These are phyloP conservation scores for Hylyphantes graminicola DNA, from an alignment of 1,140 invertebrate species.

Conservation along the genomic window DNA sequence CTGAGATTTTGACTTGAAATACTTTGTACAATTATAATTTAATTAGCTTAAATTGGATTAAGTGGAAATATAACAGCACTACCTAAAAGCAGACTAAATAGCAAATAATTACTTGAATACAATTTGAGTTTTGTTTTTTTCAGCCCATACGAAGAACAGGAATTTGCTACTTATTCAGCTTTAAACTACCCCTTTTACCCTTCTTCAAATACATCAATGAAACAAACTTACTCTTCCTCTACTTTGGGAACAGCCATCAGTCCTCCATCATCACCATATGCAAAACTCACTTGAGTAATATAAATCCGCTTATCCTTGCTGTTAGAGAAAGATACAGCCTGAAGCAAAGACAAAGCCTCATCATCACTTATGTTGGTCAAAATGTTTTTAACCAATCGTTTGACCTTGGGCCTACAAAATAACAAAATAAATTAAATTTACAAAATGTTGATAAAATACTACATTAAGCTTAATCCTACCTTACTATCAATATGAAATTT, in stretches of 20 bases:
- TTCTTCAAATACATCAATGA: not conserved
- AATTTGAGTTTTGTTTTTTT: too few relatives aligned
- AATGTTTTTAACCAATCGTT: slow-evolving; percentile 17
- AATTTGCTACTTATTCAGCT: too few relatives aligned
- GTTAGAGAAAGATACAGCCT: slow-evolving; percentile 26
- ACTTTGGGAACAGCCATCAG: not conserved
- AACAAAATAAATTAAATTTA: not conserved
- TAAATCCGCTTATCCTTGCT: slow-evolving; percentile 3
- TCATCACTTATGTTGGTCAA: slow-evolving; percentile 13
- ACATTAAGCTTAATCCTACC: too few relatives aligned
- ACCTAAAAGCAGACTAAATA: too few relatives aligned
- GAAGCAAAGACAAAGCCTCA: slow-evolving; percentile 28
- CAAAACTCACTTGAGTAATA: slow-evolving; percentile 37
- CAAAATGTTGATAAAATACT: not conserved
- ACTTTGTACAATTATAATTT: too few relatives aligned
- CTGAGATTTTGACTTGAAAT: too few relatives aligned
- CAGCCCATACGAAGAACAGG: too few relatives aligned
- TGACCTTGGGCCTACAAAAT: slow-evolving; percentile 29
- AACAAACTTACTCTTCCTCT: slow-evolving; percentile 47
- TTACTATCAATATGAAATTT: too few relatives aligned
- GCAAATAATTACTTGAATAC: too few relatives aligned
- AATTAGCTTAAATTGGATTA: too few relatives aligned
- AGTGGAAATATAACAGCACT: too few relatives aligned
- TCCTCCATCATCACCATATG: slow-evolving; percentile 41
- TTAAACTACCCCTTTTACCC: too few relatives aligned